Evolutionary conservation across 2,888 invertebrate genomes (phyloP), one percentile per base, ranked within the genome.

Genomic region (Coleophora flavipennella): DNA sequence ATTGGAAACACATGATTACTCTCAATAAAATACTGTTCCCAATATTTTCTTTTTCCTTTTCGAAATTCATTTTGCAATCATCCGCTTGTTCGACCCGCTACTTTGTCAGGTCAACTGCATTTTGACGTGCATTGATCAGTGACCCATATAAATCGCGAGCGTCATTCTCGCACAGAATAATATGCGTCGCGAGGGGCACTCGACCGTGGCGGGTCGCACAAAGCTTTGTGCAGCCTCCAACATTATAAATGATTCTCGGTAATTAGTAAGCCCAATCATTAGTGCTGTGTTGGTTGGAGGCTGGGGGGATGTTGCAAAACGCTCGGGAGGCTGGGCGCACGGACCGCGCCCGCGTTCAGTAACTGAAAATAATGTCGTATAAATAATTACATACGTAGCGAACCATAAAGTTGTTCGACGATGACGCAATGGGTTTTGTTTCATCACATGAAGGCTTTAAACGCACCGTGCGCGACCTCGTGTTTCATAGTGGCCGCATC

Each of bases 361-460:
- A 57, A 66, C 67, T 57, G 59, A 67, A 65, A 68, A 67, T 75
- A 77, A 70, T 74, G 77, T 71, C 76, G 74, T 75, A 72, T 76
- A 76, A 78, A 80, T 77, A 77, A 78, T 79, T 70, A 71, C 69
- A 74, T 60, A 72, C 69, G 73, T 60, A 62, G 71, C 64, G 69
- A 63, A 67, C 69, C 72, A 73, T 78, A 77, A 77, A 78, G 71
- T 66, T 63, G 71, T 64, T 68, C 67, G 53, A 61, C 67, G 53
- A 61, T 81, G 77, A 77, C 65, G 79, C 76, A 81, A 79, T 74
- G 59, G 71, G 75, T 75, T 76, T 78, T 73, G 77, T 83, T 80
- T 83, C 81, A 69, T 75, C 80, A 81, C 66, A 57, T 58, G 50
- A 48, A 61, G 72, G 74, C 72, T 78, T 72, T 68, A 62, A 79